Base-by-base conservation (phyloP, 2,113 vertebrate genomes). In the Myiagra hebetior region DNA sequence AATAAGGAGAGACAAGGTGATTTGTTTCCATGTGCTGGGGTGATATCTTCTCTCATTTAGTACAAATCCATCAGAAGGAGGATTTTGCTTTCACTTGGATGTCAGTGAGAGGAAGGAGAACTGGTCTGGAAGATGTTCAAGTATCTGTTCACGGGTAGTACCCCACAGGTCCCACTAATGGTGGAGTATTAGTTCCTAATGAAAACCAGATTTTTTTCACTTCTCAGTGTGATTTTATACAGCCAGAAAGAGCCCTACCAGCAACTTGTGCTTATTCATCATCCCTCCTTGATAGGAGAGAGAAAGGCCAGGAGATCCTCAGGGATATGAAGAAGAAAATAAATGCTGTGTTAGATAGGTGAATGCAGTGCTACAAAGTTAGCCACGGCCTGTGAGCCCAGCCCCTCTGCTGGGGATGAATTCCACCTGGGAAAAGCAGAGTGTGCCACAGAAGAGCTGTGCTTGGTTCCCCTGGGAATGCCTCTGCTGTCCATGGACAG, bases 381-480 rank as follows among this genome's bases (percentile, higher is more conserved):
- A n/a, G 10, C 21, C 35, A 17, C 2, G 10, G 13, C 9, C 42
- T 62, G 52, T 42, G 55, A n/a, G 39, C 6, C 41, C 49, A 47
- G 50, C 6, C 15, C 12, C 20, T 84, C 24, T 44, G 7, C 20
- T 59, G 8, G 23, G 13, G 2, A 3, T 20, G 8, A 83, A 83
- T 59, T 70, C 47, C 42, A 9, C 15, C 15, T 31, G 50, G 63
- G 49, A 21, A 69, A 80, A 68, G 31, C 14, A 31, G 28, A 26
- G 8, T 1, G 8, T 44, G 20, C 9, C 50, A 27, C 3, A 1
- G 31, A 42, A 35, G 20, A 37, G 17, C 56, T 44, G 24, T 0
- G 2, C 30, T n/a, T 12, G 0, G 0, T 13, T 50, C 6, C 21
- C 19, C 23, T 42, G 3, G 2, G 62, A 31, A 12, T 0, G 0